Base-by-base conservation (phyloP, 2,797 vertebrate species). In the Synanceia verrucosa region DNA sequence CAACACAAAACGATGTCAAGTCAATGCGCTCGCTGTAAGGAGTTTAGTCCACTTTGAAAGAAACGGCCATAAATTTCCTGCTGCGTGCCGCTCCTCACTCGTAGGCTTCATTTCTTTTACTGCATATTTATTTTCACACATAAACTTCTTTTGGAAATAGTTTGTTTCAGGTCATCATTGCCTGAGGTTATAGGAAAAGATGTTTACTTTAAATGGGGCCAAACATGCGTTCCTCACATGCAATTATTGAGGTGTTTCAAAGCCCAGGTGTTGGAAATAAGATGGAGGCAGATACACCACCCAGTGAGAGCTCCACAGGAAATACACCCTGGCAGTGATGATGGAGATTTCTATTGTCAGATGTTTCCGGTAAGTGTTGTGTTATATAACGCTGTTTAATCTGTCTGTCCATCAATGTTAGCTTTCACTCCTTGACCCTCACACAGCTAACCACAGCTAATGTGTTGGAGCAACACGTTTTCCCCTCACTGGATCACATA, bases 201-300 rank as follows among this genome's bases (percentile, higher is more conserved):
- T 47, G 52, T 58, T 66, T 73, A 73, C 69, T 71, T 57, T 12
- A 56, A 41, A 44, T 21, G 14, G 4, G 2, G 43, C 68, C 81
- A 80, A 65, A 66, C 77, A 68, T 81, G 50, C 59, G 76, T 24
- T 65, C 1, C 57, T 13, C 39, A 31, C 24, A 6, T 4, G 8
- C 16, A 37, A 4, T n/a, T 43, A 43, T 44, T 41, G 23, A 53
- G 21, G 11, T 14, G 41, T 47, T 19, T 65, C 19, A 72, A 71
- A 70, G 39, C 16, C 28, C 50, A 70, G 53, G 51, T 59, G 74
- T 50, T 33, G 73, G 21, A 36, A 37, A 46, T 41, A 19, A 64
- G 23, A 43, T 66, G 56, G 64, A 68, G 36, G 19, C 16, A 21
- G 51, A 41, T 3, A 0, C 10, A 23, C 18, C 14, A n/a, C 47